Evolutionary conservation across 2,797 vertebrate species (phyloP).

Genomic region (Galagoides demidoff): DNA sequence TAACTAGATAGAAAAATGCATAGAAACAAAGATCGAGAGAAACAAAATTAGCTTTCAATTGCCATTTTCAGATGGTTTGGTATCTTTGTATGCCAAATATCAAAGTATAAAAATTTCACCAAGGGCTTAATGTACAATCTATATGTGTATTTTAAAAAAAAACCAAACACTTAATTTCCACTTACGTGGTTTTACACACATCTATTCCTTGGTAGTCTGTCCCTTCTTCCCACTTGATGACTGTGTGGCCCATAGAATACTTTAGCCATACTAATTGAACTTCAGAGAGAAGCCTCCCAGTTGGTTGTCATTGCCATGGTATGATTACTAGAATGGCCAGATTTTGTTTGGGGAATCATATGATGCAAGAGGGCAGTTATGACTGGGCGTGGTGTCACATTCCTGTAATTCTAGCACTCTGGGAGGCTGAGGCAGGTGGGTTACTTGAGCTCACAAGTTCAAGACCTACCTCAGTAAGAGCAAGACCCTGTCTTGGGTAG

Average conservation of each 20-base stretch:
- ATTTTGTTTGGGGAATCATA: neutral
- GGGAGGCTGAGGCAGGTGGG: no score
- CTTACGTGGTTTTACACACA: neutral
- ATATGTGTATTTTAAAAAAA: neutral
- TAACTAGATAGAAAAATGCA: neutral
- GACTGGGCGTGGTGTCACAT: no score
- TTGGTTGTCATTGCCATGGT: neutral
- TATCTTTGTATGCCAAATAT: neutral
- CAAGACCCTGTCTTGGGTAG: no score
- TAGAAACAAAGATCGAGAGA: conserved; percentile 15
- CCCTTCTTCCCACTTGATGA: neutral
- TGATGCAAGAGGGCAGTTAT: neutral
- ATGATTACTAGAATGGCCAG: neutral
- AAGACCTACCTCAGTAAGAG: no score
- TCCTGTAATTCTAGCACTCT: no score
- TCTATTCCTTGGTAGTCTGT: no score
- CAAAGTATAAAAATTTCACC: neutral
- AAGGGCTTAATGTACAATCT: neutral
- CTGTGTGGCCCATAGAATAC: neutral
- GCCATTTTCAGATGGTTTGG: neutral
- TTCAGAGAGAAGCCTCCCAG: neutral
- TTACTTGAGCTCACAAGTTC: no score
- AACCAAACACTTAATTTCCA: neutral
- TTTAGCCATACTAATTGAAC: neutral
- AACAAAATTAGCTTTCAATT: neutral